Conservation (phyloP, 2,888 invertebrate species). For the Marasmarcha lunaedactyla region DNA sequence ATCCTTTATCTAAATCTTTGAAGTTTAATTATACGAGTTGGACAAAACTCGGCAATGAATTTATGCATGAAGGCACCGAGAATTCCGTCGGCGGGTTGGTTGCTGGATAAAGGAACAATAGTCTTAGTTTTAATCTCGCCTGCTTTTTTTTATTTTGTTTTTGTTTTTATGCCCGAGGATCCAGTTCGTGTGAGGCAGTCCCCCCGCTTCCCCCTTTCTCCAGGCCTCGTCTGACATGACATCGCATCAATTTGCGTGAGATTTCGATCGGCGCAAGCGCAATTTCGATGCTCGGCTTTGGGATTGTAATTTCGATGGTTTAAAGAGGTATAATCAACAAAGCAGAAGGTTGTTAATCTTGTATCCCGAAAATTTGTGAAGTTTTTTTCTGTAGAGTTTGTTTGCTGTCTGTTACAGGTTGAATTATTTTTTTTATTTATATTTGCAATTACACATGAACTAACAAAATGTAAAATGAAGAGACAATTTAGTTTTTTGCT, state of each 20-base stretch:
- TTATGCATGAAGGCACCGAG: constrained; percentile 57
- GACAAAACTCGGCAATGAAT: constrained; percentile 58
- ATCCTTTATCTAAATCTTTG: constrained; percentile 36
- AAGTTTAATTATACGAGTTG: constrained; percentile 54
- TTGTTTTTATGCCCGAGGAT: constrained; percentile 35
- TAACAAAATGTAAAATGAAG: too few species aligned
- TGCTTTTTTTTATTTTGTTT: constrained; percentile 30
- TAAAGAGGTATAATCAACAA: too few species aligned
- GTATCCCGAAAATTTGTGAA: too few species aligned
- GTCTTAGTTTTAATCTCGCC: constrained; percentile 59
- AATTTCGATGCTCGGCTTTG: too few species aligned
- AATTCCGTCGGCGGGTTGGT: constrained; percentile 43
- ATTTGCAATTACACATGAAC: too few species aligned
- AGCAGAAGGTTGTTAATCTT: too few species aligned
- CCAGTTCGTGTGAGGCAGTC: constrained; percentile 51
- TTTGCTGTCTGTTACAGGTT: too few species aligned
- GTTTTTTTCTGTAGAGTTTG: too few species aligned
- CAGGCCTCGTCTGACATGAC: constrained; percentile 28
- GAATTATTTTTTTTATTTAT: too few species aligned
- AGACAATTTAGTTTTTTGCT: too few species aligned
- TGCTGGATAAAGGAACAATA: constrained; percentile 61
- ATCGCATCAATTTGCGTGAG: constrained; percentile 12
- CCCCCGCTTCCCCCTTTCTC: constrained; percentile 25
- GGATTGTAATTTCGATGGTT: too few species aligned
- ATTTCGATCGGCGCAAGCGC: too few species aligned